Evolutionary conservation across 2,888 invertebrate genomes (phyloP).

Genomic region (Saturnia pavonia): DNA sequence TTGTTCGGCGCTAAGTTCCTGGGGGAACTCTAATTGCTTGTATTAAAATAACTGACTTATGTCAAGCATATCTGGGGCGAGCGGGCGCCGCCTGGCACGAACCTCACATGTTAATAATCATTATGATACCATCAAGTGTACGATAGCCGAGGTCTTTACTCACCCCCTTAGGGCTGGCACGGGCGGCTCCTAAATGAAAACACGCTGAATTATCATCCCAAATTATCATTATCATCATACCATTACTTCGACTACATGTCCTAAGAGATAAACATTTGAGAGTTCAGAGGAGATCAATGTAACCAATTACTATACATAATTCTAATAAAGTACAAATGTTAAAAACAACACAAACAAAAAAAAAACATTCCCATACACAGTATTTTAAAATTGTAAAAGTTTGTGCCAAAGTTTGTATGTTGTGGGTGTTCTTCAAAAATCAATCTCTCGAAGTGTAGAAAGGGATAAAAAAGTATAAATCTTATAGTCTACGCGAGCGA

Average conservation of each 20-base stretch:
- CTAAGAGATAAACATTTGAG: background rate
- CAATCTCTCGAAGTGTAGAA: no score
- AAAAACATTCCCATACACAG: no score
- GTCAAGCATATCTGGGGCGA: conserved; percentile 79
- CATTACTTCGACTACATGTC: background rate
- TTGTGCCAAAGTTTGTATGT: no score
- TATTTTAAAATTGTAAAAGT: no score
- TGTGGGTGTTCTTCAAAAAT: no score
- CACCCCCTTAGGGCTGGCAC: conserved; percentile 34
- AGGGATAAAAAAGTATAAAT: no score
- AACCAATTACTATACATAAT: no score
- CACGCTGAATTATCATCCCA: background rate
- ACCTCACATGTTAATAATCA: conserved; percentile 81
- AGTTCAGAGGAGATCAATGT: no score
- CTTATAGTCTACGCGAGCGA: no score
- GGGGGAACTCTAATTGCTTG: conserved; percentile 75
- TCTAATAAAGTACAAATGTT: no score
- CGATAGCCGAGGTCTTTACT: conserved; percentile 68
- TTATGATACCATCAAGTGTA: conserved; percentile 81
- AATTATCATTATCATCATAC: background rate
- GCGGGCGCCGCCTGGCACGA: conserved; percentile 71
- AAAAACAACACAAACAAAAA: no score
- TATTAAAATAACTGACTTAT: conserved; percentile 81
- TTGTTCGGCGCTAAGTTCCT: conserved; percentile 62
- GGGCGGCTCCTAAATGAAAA: background rate